These are phyloP conservation scores for Bolinopsis microptera DNA, from an alignment of 37 sponge, comb jelly and placozoan species.

Conservation along the genomic window DNA sequence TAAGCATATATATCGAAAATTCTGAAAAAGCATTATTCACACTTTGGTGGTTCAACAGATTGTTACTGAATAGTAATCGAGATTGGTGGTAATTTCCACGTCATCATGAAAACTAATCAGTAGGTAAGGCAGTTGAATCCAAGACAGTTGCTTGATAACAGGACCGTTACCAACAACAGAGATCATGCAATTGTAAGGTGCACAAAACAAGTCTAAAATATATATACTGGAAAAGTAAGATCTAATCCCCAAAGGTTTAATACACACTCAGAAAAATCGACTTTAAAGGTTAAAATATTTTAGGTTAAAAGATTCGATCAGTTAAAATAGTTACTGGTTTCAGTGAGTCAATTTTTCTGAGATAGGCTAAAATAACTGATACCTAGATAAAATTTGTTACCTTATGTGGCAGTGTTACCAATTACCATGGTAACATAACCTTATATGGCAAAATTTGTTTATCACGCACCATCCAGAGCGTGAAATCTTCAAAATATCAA, in stretches of 20 bases:
- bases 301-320: too few relatives aligned
- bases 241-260: constrained; percentile 32
- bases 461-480: neutral
- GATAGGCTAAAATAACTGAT: neutral
- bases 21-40: constrained; percentile 17
- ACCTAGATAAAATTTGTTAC: neutral
- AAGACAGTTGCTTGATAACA: neutral
- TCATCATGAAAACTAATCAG: neutral
- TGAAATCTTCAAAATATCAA: constrained; percentile 37
- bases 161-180: neutral
- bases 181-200: neutral
- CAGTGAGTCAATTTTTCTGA: neutral
- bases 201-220: constrained; percentile 2
- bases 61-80: too few relatives aligned
- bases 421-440: too few relatives aligned
- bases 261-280: neutral
- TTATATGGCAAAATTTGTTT: neutral
- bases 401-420: too few relatives aligned
- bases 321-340: too few relatives aligned
- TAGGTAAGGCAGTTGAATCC: neutral
- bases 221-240: neutral
- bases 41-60: neutral
- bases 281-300: neutral
- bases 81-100: too few relatives aligned
- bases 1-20: neutral